These are phyloP conservation scores for Micromys minutus DNA, from an alignment of 2,113 vertebrate genomes.

Conservation along the genomic window DNA sequence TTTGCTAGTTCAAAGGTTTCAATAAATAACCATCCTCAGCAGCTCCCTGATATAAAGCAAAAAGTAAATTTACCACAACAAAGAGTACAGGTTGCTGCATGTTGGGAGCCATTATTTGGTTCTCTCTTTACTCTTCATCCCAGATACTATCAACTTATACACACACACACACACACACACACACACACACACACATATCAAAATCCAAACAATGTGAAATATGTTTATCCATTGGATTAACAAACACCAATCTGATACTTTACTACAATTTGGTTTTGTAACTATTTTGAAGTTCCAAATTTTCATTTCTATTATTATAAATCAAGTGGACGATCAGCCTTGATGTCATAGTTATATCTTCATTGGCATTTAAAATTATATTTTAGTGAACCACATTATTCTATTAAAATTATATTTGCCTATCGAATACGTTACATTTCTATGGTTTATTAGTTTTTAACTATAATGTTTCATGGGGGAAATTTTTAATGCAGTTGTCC, in stretches of 20 bases:
- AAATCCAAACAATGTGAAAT: background rate
- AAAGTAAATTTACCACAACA: background rate
- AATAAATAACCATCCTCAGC: slow-evolving; percentile 36
- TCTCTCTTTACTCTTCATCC: background rate
- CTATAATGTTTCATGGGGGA: background rate
- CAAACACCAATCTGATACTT: background rate
- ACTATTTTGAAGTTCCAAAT: slow-evolving; percentile 4
- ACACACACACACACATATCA: background rate
- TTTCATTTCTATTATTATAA: slow-evolving; percentile 18
- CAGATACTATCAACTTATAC: background rate
- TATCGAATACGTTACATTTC: background rate
- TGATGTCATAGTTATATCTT: slow-evolving; percentile 21
- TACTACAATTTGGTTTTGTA: background rate
- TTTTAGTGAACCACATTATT: background rate
- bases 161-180: background rate
- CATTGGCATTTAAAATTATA: background rate
- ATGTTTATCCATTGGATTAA: background rate
- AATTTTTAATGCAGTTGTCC: background rate
- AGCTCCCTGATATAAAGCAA: background rate
- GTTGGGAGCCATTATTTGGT: background rate
- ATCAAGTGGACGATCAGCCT: slow-evolving; percentile 32
- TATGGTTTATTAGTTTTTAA: slow-evolving; percentile 11
- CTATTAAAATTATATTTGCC: slow-evolving; percentile 10
- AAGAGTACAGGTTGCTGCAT: background rate
- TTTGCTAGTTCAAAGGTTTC: background rate